Percentiles rank a stretch among this genome's conserved stretches.
Conservation (phyloP, 92 coral and sea anemone species). For the Porites divaricata region DNA sequence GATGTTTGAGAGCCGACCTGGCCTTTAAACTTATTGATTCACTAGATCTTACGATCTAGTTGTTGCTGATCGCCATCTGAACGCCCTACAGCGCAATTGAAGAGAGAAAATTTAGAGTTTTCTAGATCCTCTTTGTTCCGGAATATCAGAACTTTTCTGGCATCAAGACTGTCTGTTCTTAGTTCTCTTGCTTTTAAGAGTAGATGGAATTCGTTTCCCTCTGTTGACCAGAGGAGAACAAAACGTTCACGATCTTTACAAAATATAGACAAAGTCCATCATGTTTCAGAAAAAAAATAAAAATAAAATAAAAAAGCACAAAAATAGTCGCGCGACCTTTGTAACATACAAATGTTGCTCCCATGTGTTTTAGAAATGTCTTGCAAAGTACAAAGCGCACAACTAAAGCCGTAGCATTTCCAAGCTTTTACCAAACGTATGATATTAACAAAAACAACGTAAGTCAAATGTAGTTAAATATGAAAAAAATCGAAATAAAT, state of each 20-base stretch:
- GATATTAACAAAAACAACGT: too few relatives aligned
- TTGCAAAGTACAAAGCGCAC: too few relatives aligned
- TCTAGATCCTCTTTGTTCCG: not conserved
- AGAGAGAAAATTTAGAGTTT: not conserved
- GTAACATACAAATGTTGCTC: not conserved
- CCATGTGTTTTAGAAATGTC: too few relatives aligned
- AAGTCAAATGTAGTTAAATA: too few relatives aligned
- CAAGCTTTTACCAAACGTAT: too few relatives aligned
- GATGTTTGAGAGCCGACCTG: not conserved
- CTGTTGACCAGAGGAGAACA: not conserved
- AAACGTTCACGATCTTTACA: not conserved
- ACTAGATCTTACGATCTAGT: not conserved
- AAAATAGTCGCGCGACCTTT: not conserved
- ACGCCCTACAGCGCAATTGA: not conserved
- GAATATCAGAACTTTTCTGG: not conserved
- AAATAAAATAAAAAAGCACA: not conserved
- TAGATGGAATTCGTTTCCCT: not conserved
- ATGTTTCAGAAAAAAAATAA: not conserved
- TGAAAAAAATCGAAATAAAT: too few relatives aligned
- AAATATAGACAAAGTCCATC: not conserved
- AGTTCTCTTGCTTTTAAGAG: not conserved
- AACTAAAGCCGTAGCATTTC: too few relatives aligned
- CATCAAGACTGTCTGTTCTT: not conserved
- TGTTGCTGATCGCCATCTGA: not conserved
- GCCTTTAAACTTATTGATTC: not conserved